These are phyloP conservation scores for Solenopsis invicta DNA, from an alignment of 1,140 invertebrate species.

Conservation along the genomic window DNA sequence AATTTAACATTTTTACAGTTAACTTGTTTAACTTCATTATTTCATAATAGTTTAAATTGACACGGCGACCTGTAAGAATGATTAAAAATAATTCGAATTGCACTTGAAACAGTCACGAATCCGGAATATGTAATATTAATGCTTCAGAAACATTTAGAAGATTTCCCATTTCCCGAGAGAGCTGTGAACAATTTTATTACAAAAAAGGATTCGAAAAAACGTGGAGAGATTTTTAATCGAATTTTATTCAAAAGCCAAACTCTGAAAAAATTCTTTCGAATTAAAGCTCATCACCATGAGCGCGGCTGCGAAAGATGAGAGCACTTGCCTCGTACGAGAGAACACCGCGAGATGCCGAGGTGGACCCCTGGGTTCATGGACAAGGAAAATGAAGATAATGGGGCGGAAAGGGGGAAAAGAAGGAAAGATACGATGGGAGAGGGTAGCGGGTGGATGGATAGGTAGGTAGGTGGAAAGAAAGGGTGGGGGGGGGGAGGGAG, in stretches of 20 bases:
- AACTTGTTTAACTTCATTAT: too few relatives aligned
- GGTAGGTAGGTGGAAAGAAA: background rate
- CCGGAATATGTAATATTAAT: too few relatives aligned
- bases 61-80: too few relatives aligned
- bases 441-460: background rate
- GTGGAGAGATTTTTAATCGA: background rate
- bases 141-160: too few relatives aligned
- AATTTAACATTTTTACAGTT: too few relatives aligned
- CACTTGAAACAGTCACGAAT: too few relatives aligned
- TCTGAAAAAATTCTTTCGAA: background rate
- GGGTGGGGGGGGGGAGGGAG: background rate
- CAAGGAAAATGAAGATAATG: conserved; percentile 56
- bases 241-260: background rate
- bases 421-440: background rate
- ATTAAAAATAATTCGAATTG: too few relatives aligned
- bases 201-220: too few relatives aligned
- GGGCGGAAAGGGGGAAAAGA: conserved; percentile 34
- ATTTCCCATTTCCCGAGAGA: too few relatives aligned
- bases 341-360: conserved; percentile 19
- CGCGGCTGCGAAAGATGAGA: background rate
- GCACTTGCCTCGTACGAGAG: conserved; percentile 30
- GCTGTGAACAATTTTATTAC: too few relatives aligned
- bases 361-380: conserved; percentile 4
- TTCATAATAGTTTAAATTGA: too few relatives aligned
- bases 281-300: background rate